Percentiles rank a stretch among this genome's conserved stretches.
Evolutionary conservation across 2,113 vertebrate genomes (phyloP).

Genomic region (Coryphaenoides rupestris): DNA sequence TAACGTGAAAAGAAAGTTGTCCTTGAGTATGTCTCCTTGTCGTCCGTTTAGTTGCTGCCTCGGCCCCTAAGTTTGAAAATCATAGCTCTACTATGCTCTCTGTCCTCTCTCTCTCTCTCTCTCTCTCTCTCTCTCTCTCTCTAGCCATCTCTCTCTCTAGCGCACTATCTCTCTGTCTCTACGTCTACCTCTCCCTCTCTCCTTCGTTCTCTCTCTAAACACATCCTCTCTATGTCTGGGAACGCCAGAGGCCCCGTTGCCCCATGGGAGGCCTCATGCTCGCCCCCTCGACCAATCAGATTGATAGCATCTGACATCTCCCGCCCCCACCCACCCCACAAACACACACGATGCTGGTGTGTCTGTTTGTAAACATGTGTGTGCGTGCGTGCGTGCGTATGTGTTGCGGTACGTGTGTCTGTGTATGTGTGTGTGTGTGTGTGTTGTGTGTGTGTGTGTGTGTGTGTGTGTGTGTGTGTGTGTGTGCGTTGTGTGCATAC

Average conservation of each 20-base stretch:
- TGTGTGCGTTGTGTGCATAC: neutral
- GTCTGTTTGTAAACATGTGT: neutral
- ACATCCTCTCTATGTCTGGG: constrained; percentile 34
- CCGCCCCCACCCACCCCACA: neutral
- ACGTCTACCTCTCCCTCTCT: constrained; percentile 7
- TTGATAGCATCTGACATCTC: constrained; percentile 38
- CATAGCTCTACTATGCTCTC: no score
- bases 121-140: neutral
- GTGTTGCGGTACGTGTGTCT: neutral
- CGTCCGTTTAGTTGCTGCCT: no score
- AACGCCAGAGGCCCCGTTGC: constrained; percentile 24
- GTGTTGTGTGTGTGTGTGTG: neutral
- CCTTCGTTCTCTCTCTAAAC: neutral
- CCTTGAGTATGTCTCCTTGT: no score
- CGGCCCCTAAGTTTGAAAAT: no score
- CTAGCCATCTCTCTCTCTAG: constrained; percentile 2
- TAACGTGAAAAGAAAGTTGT: no score
- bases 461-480: constrained; percentile 6
- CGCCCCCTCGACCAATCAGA: constrained; percentile 21
- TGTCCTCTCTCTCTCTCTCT: constrained; percentile 12
- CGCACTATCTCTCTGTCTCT: neutral
- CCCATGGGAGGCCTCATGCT: constrained; percentile 31
- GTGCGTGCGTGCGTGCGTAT: neutral
- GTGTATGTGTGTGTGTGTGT: neutral
- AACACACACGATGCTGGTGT: constrained; percentile 5